phyloP scores from a whole-genome alignment of 2,888 invertebrate species.

The Acronicta leporina region DNA sequence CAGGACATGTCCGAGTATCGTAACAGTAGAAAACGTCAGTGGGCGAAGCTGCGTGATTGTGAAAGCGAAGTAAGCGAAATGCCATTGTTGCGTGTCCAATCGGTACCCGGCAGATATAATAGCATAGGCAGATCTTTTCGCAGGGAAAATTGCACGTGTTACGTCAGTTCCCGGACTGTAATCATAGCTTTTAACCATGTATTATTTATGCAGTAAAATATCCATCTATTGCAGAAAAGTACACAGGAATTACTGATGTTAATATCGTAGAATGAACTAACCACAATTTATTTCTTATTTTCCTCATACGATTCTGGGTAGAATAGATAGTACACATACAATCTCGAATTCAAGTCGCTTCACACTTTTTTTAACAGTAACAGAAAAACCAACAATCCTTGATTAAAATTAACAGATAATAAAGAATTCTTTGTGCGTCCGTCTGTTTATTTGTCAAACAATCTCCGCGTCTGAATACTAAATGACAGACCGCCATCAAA shows the following conservation, averaged over 20 bases:
- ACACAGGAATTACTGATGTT: slow-evolving; percentile 12
- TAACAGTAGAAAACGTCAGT: slow-evolving; percentile 68
- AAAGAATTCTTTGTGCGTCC: slow-evolving; percentile 47
- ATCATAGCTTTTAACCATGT: slow-evolving; percentile 28
- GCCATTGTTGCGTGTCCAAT: slow-evolving; percentile 75
- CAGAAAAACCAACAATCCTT: slow-evolving; percentile 30
- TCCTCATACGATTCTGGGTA: too few species aligned
- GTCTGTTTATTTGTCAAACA: slow-evolving; percentile 50
- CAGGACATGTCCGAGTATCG: slow-evolving; percentile 24
- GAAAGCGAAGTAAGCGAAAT: slow-evolving; percentile 75
- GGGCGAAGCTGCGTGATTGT: slow-evolving; percentile 71
- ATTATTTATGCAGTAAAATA: slow-evolving; percentile 32
- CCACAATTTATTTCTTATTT: slow-evolving; percentile 4
- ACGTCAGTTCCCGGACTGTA: slow-evolving; percentile 25
- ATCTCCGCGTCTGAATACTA: slow-evolving; percentile 38
- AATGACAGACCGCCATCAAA: slow-evolving; percentile 52
- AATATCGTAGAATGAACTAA: neutral
- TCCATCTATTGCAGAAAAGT: slow-evolving; percentile 19
- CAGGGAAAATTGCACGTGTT: slow-evolving; percentile 48
- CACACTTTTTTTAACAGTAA: slow-evolving; percentile 18
- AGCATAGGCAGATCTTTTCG: slow-evolving; percentile 31
- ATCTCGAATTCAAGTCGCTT: slow-evolving; percentile 28
- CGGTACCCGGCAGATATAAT: slow-evolving; percentile 43
- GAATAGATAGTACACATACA: neutral
- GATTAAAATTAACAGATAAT: slow-evolving; percentile 47